Conservation (phyloP, 2,797 vertebrate genomes). For the Odontamblyopus lacepedii region DNA sequence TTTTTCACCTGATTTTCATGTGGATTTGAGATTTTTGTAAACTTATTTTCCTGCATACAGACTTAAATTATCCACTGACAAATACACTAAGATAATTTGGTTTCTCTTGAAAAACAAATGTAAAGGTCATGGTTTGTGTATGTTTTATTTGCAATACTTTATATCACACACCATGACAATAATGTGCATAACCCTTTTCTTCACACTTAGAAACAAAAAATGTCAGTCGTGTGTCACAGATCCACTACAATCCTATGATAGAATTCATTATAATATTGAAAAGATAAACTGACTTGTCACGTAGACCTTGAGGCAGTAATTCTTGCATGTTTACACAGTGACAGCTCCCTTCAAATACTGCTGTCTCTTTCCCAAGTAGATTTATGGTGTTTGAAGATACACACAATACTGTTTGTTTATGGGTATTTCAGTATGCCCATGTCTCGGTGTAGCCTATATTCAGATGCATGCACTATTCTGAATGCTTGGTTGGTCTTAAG, state of each 20-base stretch:
- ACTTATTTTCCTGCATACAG: neutral
- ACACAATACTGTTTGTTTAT: slow-evolving; percentile 13
- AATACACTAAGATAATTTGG: neutral
- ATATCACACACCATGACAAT: neutral
- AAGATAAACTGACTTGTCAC: slow-evolving; percentile 12
- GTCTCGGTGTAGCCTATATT: neutral
- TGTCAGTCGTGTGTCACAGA: neutral
- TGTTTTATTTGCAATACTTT: no score
- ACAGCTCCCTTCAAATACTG: neutral
- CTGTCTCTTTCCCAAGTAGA: neutral
- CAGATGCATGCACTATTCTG: neutral
- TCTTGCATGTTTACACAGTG: slow-evolving; percentile 6
- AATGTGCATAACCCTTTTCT: neutral
- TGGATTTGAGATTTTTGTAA: neutral
- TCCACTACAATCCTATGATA: neutral
- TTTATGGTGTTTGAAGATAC: neutral
- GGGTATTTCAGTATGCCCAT: neutral
- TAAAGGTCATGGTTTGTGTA: no score
- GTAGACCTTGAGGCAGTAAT: slow-evolving; percentile 2
- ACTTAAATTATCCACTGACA: no score
- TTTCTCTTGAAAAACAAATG: neutral
- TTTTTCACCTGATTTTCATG: neutral
- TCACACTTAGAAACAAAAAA: neutral
- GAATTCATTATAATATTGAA: neutral
- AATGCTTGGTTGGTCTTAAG: slow-evolving; percentile 54